Evolutionary conservation across 2,113 vertebrate genomes (phyloP).

Genomic region (Daubentonia madagascariensis): DNA sequence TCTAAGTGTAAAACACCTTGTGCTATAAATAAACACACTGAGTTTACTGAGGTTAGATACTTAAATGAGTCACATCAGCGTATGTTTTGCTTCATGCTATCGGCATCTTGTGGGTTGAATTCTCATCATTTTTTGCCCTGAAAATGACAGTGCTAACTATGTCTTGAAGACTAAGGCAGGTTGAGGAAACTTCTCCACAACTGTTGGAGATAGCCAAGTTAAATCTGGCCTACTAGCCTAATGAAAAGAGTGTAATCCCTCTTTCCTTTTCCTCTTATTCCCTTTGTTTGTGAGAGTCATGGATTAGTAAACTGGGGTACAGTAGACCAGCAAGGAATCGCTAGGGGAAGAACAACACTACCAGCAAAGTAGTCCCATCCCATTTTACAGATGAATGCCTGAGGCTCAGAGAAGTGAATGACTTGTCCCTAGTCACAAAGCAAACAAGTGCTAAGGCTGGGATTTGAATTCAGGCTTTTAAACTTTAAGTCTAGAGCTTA

Average conservation of each 20-base stretch:
- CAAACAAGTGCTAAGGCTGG: not conserved
- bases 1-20: not conserved
- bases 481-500: not conserved
- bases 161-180: not conserved
- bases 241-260: not conserved
- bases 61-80: not conserved
- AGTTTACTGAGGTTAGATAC: not conserved
- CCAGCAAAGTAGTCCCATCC: not conserved
- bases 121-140: not conserved
- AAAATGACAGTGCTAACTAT: not conserved
- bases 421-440: not conserved
- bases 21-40: not conserved
- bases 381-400: not conserved
- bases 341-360: fast-evolving
- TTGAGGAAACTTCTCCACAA: not conserved
- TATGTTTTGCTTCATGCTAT: not conserved
- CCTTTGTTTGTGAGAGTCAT: not conserved
- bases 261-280: not conserved
- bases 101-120: not conserved
- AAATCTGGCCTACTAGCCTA: not conserved
- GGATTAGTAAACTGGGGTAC: not conserved
- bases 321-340: not conserved
- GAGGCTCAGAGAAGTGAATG: not conserved
- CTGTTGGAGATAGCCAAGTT: not conserved
- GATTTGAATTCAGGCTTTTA: not conserved